Base-by-base conservation (phyloP, 1,140 invertebrate genomes). In the Delia radicum region DNA sequence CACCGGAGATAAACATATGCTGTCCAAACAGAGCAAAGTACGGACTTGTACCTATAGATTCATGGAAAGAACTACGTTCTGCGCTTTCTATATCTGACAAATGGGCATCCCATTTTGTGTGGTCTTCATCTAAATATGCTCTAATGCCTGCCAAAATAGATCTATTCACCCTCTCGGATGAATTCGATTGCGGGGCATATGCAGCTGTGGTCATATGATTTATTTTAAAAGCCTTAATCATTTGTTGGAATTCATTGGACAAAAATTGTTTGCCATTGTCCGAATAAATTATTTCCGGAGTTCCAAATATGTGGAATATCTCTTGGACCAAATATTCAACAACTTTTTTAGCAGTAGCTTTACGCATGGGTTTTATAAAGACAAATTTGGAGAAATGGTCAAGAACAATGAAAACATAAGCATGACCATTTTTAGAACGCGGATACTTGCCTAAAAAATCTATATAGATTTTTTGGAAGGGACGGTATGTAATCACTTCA, bases 371-470 rank as follows among this genome's bases (percentile, higher is more conserved):
- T 73, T 76, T 73, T 2, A 76, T 18, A 31, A 73, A 77, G 0
- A 29, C 33, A 24, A 61, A 77, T 21, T 74, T 69, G 0, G 73
- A 27, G 10, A 77, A 37, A 62, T 77, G 76, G 33, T 75, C 76
- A 10, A 62, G 8, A 18, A 62, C 55, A 4, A 62, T 62, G 3
- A 62, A 62, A 21, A 62, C 18, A 48, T 48, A 48, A 5, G 24
- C 24, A 18, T 27, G 27, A 8, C 42, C 72, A 15, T 48, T 48
- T 48, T 74, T 42, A 5, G 42, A 48, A n/a, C n/a, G n/a, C n/a
- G n/a, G n/a, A n/a, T n/a, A n/a, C n/a, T n/a, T n/a, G n/a, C n/a
- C n/a, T n/a, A n/a, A n/a, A n/a, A n/a, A n/a, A n/a, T n/a, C n/a
- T n/a, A n/a, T n/a, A n/a, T n/a, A n/a, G n/a, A n/a, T n/a, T n/a